Base-by-base conservation (phyloP, 2,797 vertebrate genomes). In the Coregonus ussuriensis region DNA sequence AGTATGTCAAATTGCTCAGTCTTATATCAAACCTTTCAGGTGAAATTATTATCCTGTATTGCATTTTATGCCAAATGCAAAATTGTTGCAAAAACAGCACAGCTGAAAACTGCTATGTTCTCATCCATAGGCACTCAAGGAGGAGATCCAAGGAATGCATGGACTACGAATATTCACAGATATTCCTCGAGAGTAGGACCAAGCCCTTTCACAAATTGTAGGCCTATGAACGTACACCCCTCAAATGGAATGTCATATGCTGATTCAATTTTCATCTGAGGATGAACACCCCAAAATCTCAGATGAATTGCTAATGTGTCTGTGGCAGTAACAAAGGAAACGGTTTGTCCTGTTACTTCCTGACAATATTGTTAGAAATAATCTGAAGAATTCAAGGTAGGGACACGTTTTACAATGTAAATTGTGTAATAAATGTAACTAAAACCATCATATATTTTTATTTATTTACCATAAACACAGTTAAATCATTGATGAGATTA, bases 121-220 rank as follows among this genome's bases (percentile, higher is more conserved):
- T 82, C 56, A 6, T 81, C 72, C 75, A 71, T 90, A 96, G 95
- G 95, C 94, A 31, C 93, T 96, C 15, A 94, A 95, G 84, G 93
- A 95, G 6, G 95, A 95, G 82, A 96, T 96, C 88, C 88, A 93
- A 92, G 90, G 79, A 83, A 96, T 96, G 95, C 95, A 96, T 9
- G 95, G 95, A 68, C 88, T 96, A 31, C 88, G 95, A 79, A 95
- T 96, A 91, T 96, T 95, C 77, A 96, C 95, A 18, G 90, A 93
- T 16, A 85, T 94, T 73, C 94, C 95, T 6, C 88, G 90, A 79
- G 84, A 91, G n/a, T 93, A 93, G 81, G 85, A 84, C 18, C 29
- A 72, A 75, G 25, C 21, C 41, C 1, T 47, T 66, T 29, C 29
- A 72, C 6, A 66, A 3, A 62, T 53, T 76, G 31, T 72, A 31